Evolutionary conservation across 2,113 vertebrate species (phyloP), one percentile per base, ranked within the genome.

Genomic region (Galeopterus variegatus): DNA sequence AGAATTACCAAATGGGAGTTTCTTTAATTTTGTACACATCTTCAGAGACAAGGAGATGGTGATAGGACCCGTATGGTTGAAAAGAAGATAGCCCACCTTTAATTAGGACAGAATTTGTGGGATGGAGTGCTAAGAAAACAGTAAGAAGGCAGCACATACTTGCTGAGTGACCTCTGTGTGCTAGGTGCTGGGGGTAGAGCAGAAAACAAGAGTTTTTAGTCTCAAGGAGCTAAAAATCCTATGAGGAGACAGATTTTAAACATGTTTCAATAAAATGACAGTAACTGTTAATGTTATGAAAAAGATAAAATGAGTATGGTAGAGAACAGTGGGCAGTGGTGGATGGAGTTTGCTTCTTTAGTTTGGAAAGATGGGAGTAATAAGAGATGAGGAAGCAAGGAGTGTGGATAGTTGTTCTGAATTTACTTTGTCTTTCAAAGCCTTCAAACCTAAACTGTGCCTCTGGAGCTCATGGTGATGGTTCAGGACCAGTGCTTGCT

Each of bases 171-270:
- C 60, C 76, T 7, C 13, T 54, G 1, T 52, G 23, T 93, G 12
- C 36, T 76, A 28, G 18, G 12, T 91, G 18, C 12, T 72, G 33
- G 50, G 26, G 7, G 77, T 91, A 85, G 21, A 95, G 54, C 56
- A 77, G 77, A 85, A 94, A 75, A 64, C 85, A 85, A 18, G 76
- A 83, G 31, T 84, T 76, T 91, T 88, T 19, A 21, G 17, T 95
- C 31, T 86, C 48, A 93, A 65, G 73, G 41, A 86, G 50, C 65
- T 67, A 64, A 54, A 36, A 36, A 54, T 93, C 36, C 33, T 76
- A 89, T 26, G 19, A 95, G 67, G 41, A 70, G 24, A 52, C 24
- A 75, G 75, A 58, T 50, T 85, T 82, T 83, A 93, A 93, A 19
- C 31, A 13, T 60, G 21, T 45, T 91, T 91, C 72, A 85, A 17